Percentiles rank a stretch among this genome's conserved stretches.
phyloP scores from a whole-genome alignment of 2,113 vertebrate genomes.

The Ovis canadensis region DNA sequence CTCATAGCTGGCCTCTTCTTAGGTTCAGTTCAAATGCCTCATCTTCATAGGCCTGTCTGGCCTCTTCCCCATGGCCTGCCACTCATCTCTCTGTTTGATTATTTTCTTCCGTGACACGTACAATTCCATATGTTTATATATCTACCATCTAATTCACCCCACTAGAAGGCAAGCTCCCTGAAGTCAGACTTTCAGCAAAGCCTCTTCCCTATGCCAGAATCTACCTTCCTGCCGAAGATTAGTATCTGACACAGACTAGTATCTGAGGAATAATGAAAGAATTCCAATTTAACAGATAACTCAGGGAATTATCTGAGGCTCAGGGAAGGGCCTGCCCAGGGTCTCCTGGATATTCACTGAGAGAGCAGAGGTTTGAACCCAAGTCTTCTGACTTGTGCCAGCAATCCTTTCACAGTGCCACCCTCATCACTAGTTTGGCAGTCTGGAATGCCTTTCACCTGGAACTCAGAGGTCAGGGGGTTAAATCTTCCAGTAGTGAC shows the following conservation, averaged over 20 bases:
- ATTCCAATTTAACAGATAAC: neutral
- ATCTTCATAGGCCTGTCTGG: neutral
- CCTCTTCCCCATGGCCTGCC: neutral
- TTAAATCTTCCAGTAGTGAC: neutral
- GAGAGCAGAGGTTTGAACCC: neutral
- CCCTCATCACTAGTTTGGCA: neutral
- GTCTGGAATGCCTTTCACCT: neutral
- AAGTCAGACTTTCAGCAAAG: neutral
- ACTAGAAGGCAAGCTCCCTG: neutral
- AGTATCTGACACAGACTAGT: neutral
- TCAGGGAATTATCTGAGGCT: neutral
- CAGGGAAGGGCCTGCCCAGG: neutral
- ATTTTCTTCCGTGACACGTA: neutral
- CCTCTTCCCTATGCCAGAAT: neutral
- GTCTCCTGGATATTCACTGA: neutral
- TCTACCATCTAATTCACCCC: neutral
- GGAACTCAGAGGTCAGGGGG: neutral
- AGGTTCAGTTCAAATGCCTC: neutral
- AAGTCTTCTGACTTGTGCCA: neutral
- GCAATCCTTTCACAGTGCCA: neutral
- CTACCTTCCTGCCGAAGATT: neutral
- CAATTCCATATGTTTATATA: neutral
- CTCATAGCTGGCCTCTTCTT: neutral
- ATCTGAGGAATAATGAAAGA: neutral
- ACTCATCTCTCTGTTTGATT: neutral